Conservation (phyloP, 2,888 invertebrate species). For the Archips xylosteana region DNA sequence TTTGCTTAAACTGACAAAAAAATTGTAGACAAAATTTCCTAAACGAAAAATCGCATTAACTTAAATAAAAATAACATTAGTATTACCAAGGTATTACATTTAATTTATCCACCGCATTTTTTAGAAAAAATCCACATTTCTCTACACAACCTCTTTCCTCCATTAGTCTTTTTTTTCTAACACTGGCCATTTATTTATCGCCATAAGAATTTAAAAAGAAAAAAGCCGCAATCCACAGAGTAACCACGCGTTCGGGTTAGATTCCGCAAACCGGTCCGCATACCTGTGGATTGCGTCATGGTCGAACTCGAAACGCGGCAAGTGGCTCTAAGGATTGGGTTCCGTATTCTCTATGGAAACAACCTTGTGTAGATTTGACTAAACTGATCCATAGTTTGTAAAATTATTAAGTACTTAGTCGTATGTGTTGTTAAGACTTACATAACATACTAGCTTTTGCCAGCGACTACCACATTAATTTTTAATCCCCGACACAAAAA, state of each 20-base stretch:
- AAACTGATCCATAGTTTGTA: not conserved
- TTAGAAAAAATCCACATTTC: not conserved
- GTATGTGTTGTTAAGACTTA: not conserved
- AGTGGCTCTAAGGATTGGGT: conserved; percentile 19
- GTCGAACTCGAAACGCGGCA: conserved; percentile 19
- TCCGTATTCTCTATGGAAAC: conserved; percentile 6
- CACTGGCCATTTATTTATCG: conserved; percentile 10
- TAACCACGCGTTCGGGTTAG: conserved; percentile 40
- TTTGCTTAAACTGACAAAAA: no score
- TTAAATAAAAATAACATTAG: no score
- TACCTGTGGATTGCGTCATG: conserved; percentile 36
- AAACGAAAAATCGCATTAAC: no score
- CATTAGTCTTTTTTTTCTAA: not conserved
- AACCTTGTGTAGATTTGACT: not conserved
- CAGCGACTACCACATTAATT: no score
- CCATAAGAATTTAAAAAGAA: conserved; percentile 20
- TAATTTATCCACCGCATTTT: no score
- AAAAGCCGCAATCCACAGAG: conserved; percentile 32
- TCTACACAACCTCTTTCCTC: conserved; percentile 1
- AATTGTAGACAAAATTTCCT: no score
- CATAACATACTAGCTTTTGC: no score
- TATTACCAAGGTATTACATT: no score
- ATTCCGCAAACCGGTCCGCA: conserved; percentile 42
- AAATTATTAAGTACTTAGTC: not conserved
- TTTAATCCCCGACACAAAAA: no score